Conservation (phyloP, 2,888 invertebrate species). For the Biston betularia region DNA sequence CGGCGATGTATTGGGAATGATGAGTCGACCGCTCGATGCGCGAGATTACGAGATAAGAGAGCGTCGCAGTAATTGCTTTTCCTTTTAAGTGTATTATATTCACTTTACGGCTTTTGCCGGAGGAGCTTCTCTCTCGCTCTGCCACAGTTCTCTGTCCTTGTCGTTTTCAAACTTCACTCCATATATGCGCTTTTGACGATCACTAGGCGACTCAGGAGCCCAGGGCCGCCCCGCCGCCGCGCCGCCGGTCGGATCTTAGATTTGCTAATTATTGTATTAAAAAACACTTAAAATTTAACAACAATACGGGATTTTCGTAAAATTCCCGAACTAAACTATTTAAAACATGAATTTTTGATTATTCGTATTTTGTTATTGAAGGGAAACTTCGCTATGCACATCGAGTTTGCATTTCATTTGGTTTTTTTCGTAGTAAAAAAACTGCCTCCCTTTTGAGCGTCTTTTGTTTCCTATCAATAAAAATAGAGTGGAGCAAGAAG, state of each 20-base stretch:
- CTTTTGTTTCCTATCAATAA: neutral
- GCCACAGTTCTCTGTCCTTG: neutral
- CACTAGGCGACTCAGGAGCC: too few species aligned
- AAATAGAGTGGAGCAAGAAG: neutral
- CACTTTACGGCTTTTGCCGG: constrained; percentile 6
- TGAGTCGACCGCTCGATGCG: constrained; percentile 25
- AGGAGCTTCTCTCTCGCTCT: neutral
- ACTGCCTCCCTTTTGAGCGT: neutral
- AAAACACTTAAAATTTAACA: too few species aligned
- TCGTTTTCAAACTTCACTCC: neutral
- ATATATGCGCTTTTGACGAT: neutral
- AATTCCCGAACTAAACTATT: too few species aligned
- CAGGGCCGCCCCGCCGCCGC: too few species aligned
- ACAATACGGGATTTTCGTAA: too few species aligned
- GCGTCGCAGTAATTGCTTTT: constrained; percentile 18
- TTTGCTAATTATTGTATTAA: too few species aligned
- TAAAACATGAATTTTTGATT: too few species aligned
- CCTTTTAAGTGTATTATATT: constrained; percentile 15
- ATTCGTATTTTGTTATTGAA: too few species aligned
- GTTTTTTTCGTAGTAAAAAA: too few species aligned
- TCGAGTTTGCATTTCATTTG: too few species aligned
- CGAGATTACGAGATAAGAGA: constrained; percentile 21
- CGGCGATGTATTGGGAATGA: constrained; percentile 30
- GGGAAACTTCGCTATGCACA: too few species aligned
- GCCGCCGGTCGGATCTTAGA: too few species aligned